These are phyloP conservation scores for Ceraclea dissimilis DNA, from an alignment of 2,888 invertebrate species.

Conservation along the genomic window DNA sequence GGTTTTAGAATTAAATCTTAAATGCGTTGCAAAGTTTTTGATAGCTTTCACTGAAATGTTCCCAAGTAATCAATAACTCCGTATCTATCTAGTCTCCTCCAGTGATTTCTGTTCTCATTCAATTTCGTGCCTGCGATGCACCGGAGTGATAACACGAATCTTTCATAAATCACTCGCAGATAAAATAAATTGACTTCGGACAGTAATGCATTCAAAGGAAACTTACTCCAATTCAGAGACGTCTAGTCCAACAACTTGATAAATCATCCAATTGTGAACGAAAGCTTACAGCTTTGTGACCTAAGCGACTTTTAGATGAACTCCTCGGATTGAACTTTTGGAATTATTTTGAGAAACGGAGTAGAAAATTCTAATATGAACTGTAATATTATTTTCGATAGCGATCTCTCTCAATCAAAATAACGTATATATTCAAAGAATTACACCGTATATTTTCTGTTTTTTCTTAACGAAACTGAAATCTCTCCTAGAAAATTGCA, in stretches of 20 bases:
- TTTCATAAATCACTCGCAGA: slow-evolving; percentile 5
- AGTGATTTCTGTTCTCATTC: slow-evolving; percentile 1
- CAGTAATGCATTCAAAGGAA: slow-evolving; percentile 15
- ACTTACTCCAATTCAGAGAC: background rate
- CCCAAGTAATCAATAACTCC: background rate
- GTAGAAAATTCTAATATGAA: too few species aligned
- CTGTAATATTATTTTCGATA: background rate
- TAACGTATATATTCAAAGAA: too few species aligned
- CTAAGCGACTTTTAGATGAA: background rate
- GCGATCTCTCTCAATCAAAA: background rate
- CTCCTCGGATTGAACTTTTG: background rate
- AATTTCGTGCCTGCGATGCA: slow-evolving; percentile 7
- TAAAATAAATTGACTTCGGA: slow-evolving; percentile 9
- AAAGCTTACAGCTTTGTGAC: background rate
- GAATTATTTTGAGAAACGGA: too few species aligned
- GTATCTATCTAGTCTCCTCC: background rate
- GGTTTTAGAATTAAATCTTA: too few species aligned
- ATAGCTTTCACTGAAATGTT: too few species aligned
- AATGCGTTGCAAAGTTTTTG: too few species aligned
- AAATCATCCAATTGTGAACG: background rate
- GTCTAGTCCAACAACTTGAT: background rate
- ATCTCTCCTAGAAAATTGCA: background rate
- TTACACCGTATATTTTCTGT: too few species aligned
- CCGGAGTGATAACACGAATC: background rate
- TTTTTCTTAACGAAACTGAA: too few species aligned